These are phyloP conservation scores for Silurus asotus DNA, from an alignment of 2,113 vertebrate species.

Conservation along the genomic window DNA sequence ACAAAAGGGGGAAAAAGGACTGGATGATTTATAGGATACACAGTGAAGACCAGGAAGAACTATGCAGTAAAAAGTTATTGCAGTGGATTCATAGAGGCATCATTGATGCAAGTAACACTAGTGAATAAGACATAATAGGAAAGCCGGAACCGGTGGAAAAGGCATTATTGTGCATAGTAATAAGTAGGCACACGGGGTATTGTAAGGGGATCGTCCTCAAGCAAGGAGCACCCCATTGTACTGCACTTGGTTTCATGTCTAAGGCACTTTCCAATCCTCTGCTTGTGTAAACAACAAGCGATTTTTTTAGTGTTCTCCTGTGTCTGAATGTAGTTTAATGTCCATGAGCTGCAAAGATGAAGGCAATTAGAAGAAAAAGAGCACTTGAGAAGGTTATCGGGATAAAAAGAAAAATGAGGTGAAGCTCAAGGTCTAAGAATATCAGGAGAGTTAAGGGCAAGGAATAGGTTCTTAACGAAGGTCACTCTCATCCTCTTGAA, in stretches of 20 bases:
- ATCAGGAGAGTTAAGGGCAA: constrained; percentile 45
- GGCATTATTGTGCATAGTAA: constrained; percentile 23
- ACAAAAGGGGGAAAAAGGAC: neutral
- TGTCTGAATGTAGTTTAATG: neutral
- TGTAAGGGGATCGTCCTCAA: neutral
- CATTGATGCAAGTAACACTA: neutral
- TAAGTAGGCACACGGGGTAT: neutral
- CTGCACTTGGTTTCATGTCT: constrained; percentile 22
- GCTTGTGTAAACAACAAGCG: constrained; percentile 20
- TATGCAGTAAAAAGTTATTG: neutral
- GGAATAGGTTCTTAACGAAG: constrained; percentile 67
- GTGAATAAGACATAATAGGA: neutral
- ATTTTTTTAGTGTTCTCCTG: constrained; percentile 32
- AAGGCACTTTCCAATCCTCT: constrained; percentile 7
- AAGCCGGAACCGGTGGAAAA: neutral
- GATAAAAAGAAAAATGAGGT: neutral
- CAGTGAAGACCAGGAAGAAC: neutral
- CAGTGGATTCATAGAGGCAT: neutral
- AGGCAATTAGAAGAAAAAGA: neutral
- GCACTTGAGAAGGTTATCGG: neutral
- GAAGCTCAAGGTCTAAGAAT: neutral
- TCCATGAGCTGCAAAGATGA: constrained; percentile 4
- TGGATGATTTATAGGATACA: neutral
- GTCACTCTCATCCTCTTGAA: constrained; percentile 86
- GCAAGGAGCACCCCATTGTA: constrained; percentile 6